Evolutionary conservation across 1,140 invertebrate genomes (phyloP).

Genomic region (Limonius californicus): DNA sequence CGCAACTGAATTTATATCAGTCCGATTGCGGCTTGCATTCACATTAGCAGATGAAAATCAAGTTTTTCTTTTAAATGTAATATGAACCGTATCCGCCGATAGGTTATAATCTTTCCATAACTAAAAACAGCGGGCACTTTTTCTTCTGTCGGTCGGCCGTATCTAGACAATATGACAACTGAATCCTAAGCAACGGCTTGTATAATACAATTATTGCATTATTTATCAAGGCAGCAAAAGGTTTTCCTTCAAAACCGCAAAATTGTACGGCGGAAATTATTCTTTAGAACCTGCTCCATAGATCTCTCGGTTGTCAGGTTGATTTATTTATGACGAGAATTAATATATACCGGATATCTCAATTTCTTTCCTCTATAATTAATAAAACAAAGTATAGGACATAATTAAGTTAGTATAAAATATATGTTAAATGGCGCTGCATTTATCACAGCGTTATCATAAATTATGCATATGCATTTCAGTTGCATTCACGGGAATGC

Average conservation of each 20-base stretch:
- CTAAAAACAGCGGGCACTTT: neutral
- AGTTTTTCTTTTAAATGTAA: constrained; percentile 4
- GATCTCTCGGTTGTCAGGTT: neutral
- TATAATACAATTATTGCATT: neutral
- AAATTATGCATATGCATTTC: neutral
- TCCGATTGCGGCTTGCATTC: neutral
- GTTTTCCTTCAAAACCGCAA: neutral
- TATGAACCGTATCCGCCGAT: too few relatives aligned
- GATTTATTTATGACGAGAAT: neutral
- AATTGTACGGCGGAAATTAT: neutral
- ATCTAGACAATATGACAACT: constrained; percentile 6
- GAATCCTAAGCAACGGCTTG: neutral
- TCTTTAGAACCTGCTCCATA: neutral
- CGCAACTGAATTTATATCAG: constrained; percentile 6
- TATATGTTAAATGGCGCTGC: neutral
- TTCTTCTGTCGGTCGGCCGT: neutral
- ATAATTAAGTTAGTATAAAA: neutral
- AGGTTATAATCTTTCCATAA: too few relatives aligned
- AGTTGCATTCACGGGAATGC: too few relatives aligned
- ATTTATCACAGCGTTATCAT: neutral
- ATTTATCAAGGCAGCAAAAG: neutral
- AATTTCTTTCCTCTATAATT: neutral
- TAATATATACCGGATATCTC: neutral
- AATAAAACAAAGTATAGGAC: neutral
- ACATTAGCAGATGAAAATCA: neutral